Evolutionary conservation across 2,113 vertebrate genomes (phyloP), one percentile per base, ranked within the genome.

Genomic region (sheep (Ovis aries)): DNA sequence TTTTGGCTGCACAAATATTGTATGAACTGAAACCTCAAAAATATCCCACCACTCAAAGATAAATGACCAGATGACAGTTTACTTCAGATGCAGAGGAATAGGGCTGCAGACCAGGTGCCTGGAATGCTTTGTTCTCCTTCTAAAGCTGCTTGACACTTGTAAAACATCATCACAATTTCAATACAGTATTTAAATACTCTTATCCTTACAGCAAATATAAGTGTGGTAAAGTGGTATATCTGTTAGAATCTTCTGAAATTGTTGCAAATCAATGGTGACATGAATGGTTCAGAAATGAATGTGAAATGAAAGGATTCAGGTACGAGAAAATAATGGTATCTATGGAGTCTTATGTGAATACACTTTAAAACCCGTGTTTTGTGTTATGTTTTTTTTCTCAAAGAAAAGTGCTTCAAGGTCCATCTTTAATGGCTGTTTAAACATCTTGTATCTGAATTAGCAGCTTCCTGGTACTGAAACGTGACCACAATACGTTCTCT

Each of bases 371-470:
- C 57, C 71, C 78, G 2, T 88, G 90, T 64, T 97, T 93, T 88
- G 94, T 95, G 78, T 93, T 98, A 67, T 59, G 50, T 81, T 95
- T 98, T 98, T 52, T 52, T 97, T 98, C 87, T 80, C 93, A 93
- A 97, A 97, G 80, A 60, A 94, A 87, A 85, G 88, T 86, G 91
- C 95, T 91, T n/a, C 60, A 85, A 95, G 84, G 93, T 93, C 93
- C 60, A 91, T 94, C 87, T 97, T 88, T 94, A 91, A 94, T 96
- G 95, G 88, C 52, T 97, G 96, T 96, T 98, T 93, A 94, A 96
- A 97, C 40, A 64, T 67, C 0, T 0, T 89, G 89, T 97, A 33
- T 84, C 95, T 98, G 97, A 96, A 89, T 97, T 92, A 90, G 90
- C 97, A 74, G 91, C 48, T 91, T 87, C 27, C 45, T 94, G 48